Evolutionary conservation across 2,113 vertebrate species (phyloP), one percentile per base, ranked within the genome.

Genomic region (Tupaia chinensis): DNA sequence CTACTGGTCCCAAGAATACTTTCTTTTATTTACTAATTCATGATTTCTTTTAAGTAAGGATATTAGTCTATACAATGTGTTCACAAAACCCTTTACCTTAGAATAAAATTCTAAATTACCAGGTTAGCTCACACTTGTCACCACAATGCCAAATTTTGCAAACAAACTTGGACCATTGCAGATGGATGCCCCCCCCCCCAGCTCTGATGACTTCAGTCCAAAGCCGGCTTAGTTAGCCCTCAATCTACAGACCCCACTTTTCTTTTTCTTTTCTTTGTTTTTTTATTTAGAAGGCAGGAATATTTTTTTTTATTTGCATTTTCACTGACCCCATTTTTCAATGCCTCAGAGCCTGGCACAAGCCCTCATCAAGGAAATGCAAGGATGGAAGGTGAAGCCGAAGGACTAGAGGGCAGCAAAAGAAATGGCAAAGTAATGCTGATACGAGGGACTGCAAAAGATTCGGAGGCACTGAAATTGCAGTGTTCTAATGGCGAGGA

Each of bases 321-420:
- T 32, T 32, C 32, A 32, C 32, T 32, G 32, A 32, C 32, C 32
- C 32, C 32, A 32, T 32, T 63, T 87, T n/a, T 84, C 44, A 34
- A 22, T 0, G 27, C 13, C 89, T 95, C 66, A n/a, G 70, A 89
- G 66, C 65, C 73, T 70, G 77, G 82, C 53, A 23, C 15, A 76
- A 10, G 29, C 16, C 25, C 61, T 94, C 68, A 20, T 76, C 70
- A 76, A 68, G 53, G 70, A 97, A 95, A 82, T 23, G 76, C 65
- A 97, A n/a, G 56, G 79, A 92, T 25, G 56, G 61, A 73, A 91
- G 23, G 56, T 29, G 63, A 95, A 86, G 32, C 66, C 79, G 54
- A 89, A 87, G 61, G 63, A 91, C 34, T 16, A 66, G 87, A 89
- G 83, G 94, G 22, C 70, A 95, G 83, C 56, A 77, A 91, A 88